These are phyloP conservation scores for Schizopygopsis malacanthus DNA, from an alignment of 2,797 vertebrate species.

Conservation along the genomic window DNA sequence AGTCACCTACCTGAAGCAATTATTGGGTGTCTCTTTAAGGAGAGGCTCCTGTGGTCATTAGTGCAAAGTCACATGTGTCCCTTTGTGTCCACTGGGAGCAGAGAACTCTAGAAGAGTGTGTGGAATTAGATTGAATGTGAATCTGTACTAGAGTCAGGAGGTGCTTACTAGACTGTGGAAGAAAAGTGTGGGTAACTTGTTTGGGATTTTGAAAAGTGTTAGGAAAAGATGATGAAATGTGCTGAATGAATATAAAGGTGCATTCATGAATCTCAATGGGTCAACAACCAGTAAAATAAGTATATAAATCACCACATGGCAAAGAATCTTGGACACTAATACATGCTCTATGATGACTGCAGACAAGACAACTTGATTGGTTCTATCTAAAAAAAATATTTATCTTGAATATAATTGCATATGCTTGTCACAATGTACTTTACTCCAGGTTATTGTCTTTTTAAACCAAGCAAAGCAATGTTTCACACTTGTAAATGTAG, in stretches of 20 bases:
- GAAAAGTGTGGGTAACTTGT: conserved; percentile 51
- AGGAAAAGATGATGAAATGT: conserved; percentile 42
- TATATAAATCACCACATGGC: conserved; percentile 56
- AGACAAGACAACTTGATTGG: background rate
- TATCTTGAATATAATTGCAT: too few species aligned
- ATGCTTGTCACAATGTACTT: background rate
- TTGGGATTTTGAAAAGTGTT: conserved; percentile 54
- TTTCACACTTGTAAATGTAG: background rate
- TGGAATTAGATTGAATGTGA: conserved; percentile 44
- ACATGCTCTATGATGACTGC: conserved; percentile 37
- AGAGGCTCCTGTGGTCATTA: conserved; percentile 68
- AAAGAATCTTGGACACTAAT: conserved; percentile 51
- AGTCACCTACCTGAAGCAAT: conserved; percentile 71
- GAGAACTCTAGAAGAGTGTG: conserved; percentile 39
- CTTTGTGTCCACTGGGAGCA: conserved; percentile 36
- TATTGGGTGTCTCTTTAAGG: conserved; percentile 69
- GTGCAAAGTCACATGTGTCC: conserved; percentile 60
- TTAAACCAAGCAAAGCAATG: background rate
- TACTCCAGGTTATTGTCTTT: background rate
- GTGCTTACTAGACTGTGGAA: conserved; percentile 8
- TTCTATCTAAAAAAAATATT: background rate
- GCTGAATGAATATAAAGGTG: conserved; percentile 45
- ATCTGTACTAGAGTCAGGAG: conserved; percentile 30
- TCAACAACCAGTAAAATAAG: conserved; percentile 42
- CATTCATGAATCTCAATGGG: conserved; percentile 62